Conservation (phyloP, 2,113 vertebrate species). For the Tauraco erythrolophus region DNA sequence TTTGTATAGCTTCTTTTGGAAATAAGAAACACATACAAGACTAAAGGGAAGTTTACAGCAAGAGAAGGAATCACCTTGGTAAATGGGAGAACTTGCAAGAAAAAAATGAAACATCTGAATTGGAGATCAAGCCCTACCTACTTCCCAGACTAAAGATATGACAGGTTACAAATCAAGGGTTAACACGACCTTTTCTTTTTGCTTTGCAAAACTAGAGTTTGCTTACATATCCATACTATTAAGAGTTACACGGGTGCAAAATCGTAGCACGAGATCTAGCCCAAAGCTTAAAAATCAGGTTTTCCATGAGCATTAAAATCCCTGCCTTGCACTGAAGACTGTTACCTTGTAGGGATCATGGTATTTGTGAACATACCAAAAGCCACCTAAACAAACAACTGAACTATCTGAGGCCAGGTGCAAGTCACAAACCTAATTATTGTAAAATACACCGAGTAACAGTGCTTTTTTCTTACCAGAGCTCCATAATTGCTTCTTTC, state of each 20-base stretch:
- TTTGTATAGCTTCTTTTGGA: not conserved
- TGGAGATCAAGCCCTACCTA: not conserved
- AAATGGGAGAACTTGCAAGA: not conserved
- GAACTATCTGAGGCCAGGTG: not conserved
- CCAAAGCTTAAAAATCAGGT: not conserved
- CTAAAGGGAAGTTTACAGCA: not conserved
- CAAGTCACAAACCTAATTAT: not conserved
- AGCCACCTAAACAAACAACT: not conserved
- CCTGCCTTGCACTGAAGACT: not conserved
- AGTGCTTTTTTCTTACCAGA: slow-evolving; percentile 77
- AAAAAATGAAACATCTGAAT: not conserved
- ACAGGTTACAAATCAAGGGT: not conserved
- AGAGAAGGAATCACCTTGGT: not conserved
- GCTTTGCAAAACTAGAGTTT: not conserved
- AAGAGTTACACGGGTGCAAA: not conserved
- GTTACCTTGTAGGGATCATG: not conserved
- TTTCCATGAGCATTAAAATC: not conserved
- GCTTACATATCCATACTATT: not conserved
- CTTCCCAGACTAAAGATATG: not conserved
- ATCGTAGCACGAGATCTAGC: not conserved
- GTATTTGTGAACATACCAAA: not conserved
- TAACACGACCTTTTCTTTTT: not conserved
- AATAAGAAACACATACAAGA: not conserved
- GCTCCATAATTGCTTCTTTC: slow-evolving; percentile 85
- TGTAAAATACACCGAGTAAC: not conserved